A percentile compares a stretch with the other conserved stretches of the same genome.
Conservation (phyloP, 1,140 invertebrate genomes). For the Macrobrachium nipponense region DNA sequence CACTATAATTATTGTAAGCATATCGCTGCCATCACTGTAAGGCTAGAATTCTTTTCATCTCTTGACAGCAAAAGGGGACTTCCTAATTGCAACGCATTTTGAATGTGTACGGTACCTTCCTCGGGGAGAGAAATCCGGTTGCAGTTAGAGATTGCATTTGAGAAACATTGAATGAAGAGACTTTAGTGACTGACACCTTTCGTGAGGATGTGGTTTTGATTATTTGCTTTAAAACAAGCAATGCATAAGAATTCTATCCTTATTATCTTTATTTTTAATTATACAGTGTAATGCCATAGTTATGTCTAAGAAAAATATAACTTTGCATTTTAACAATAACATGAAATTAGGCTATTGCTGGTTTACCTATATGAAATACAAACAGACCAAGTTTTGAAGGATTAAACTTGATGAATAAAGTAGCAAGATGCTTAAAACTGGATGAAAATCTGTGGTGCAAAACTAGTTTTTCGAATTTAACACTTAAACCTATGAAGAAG, state of each 20-base stretch:
- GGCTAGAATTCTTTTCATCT: constrained; percentile 45
- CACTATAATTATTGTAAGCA: constrained; percentile 36
- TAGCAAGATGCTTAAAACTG: too few relatives aligned
- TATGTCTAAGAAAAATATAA: constrained; percentile 54
- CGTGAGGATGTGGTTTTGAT: neutral
- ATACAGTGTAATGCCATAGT: constrained; percentile 9
- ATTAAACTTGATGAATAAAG: too few relatives aligned
- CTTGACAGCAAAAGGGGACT: constrained; percentile 36
- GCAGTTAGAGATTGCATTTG: too few relatives aligned
- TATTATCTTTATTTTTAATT: constrained; percentile 12
- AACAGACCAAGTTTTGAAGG: too few relatives aligned
- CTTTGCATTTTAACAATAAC: constrained; percentile 46
- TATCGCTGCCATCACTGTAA: neutral
- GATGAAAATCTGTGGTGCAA: too few relatives aligned
- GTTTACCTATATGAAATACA: constrained; percentile 40
- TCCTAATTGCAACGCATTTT: neutral
- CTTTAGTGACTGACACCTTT: too few relatives aligned
- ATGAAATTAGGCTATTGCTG: constrained; percentile 54
- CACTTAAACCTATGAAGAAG: constrained; percentile 3
- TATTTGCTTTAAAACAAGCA: neutral
- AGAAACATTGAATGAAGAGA: too few relatives aligned
- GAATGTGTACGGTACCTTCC: too few relatives aligned
- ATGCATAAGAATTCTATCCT: constrained; percentile 25
- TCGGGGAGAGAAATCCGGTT: too few relatives aligned
- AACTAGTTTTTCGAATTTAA: constrained; percentile 3